A percentile compares a stretch with the other conserved stretches of the same genome.
phyloP scores from a whole-genome alignment of 1,140 invertebrate species.

The Lithobius niger region DNA sequence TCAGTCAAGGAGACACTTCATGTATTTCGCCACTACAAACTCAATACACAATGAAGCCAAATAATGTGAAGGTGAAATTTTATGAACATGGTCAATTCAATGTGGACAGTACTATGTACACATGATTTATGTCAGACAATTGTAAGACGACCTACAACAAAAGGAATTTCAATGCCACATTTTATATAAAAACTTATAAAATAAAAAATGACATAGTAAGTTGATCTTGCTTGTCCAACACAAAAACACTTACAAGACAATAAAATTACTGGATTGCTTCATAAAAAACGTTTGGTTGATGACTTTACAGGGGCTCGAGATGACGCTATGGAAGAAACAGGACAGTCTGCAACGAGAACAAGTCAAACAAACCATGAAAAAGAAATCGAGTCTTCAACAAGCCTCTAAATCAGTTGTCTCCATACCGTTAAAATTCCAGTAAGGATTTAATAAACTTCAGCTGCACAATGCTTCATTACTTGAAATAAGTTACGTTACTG shows the following conservation, averaged over 20 bases:
- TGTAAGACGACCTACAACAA: background rate
- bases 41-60: too few relatives aligned
- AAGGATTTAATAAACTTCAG: too few relatives aligned
- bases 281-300: conserved; percentile 44
- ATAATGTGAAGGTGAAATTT: conserved; percentile 33
- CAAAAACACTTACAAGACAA: conserved; percentile 32
- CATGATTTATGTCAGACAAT: background rate
- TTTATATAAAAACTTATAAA: background rate
- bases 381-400: conserved; percentile 2
- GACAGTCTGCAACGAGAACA: conserved; percentile 32
- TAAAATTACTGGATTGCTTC: conserved; percentile 32
- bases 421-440: background rate
- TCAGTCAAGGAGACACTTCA: too few relatives aligned
- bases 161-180: background rate
- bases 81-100: conserved; percentile 19
- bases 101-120: conserved; percentile 3
- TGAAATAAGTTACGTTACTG: too few relatives aligned
- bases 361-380: background rate
- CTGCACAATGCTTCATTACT: too few relatives aligned
- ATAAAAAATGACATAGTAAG: conserved; percentile 13
- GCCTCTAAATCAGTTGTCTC: background rate
- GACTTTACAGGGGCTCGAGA: conserved; percentile 37
- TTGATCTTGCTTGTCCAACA: conserved; percentile 17
- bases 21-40: too few relatives aligned
- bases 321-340: conserved; percentile 60